phyloP scores from a whole-genome alignment of 2,113 vertebrate genomes.

The Etheostoma spectabile region DNA sequence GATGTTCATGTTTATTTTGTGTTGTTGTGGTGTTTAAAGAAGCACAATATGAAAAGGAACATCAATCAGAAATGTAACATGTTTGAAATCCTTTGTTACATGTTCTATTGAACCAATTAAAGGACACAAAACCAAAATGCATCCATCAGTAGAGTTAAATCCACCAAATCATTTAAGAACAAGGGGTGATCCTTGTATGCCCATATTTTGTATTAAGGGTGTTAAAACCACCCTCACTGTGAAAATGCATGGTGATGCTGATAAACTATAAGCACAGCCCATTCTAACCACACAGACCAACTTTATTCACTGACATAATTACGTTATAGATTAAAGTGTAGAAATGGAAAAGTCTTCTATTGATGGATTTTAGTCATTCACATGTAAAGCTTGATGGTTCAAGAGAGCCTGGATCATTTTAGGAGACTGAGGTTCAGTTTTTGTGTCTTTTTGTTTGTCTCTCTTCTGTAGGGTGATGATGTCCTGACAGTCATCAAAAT shows the following conservation, averaged over 20 bases:
- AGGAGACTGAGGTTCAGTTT: background rate
- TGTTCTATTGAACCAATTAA: background rate
- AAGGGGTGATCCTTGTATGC: background rate
- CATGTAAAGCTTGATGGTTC: background rate
- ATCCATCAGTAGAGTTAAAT: background rate
- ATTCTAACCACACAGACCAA: background rate
- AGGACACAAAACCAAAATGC: background rate
- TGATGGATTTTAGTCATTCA: conserved; percentile 22
- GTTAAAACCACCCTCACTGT: background rate
- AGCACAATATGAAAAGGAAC: background rate
- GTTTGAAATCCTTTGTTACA: background rate
- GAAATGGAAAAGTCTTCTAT: conserved; percentile 1
- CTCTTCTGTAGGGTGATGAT: conserved; percentile 90
- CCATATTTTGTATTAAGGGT: background rate
- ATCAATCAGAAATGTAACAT: background rate
- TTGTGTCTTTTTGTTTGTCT: conserved; percentile 40
- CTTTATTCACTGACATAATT: background rate
- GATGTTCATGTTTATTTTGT: background rate
- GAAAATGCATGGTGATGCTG: background rate
- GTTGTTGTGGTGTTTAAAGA: background rate
- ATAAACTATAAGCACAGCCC: background rate
- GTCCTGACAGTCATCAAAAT: conserved; percentile 99
- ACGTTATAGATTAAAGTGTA: conserved; percentile 4
- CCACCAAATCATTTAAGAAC: background rate
- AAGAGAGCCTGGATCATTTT: background rate